Conservation (phyloP, 2,113 vertebrate species). For the Anolis carolinensis region DNA sequence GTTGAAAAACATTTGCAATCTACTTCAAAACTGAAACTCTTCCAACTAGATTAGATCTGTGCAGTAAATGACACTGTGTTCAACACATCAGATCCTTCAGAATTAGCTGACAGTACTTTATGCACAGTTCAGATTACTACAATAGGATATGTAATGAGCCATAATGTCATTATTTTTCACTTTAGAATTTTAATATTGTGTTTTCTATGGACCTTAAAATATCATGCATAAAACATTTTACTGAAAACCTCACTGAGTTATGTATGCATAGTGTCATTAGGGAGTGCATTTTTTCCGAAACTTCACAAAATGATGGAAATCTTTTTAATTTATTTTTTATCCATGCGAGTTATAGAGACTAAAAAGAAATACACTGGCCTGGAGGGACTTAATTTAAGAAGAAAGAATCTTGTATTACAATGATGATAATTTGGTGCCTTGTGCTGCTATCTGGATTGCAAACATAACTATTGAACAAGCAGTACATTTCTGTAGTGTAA, state of each 20-base stretch:
- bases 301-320: conserved; percentile 49
- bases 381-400: conserved; percentile 38
- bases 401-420: conserved; percentile 30
- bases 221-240: conserved; percentile 72
- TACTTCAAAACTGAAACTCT: conserved; percentile 47
- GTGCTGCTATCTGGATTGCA: conserved; percentile 31
- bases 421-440: conserved; percentile 40
- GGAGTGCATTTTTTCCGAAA: conserved; percentile 39
- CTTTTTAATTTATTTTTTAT: conserved; percentile 19
- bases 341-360: conserved; percentile 37
- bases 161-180: conserved; percentile 76
- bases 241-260: conserved; percentile 55
- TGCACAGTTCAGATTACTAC: conserved; percentile 71
- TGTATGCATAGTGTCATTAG: conserved; percentile 63
- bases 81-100: conserved; percentile 65
- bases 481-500: conserved; percentile 14
- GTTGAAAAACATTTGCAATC: conserved; percentile 39
- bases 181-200: conserved; percentile 72
- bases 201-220: conserved; percentile 72
- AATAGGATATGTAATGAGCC: conserved; percentile 71
- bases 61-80: conserved; percentile 66
- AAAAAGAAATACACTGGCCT: conserved; percentile 40
- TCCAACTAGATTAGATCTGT: conserved; percentile 48
- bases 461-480: not conserved
- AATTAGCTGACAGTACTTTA: conserved; percentile 66